A percentile compares a stretch with the other conserved stretches of the same genome.
Conservation (phyloP, 2,797 vertebrate species). For the Miichthys miiuy region DNA sequence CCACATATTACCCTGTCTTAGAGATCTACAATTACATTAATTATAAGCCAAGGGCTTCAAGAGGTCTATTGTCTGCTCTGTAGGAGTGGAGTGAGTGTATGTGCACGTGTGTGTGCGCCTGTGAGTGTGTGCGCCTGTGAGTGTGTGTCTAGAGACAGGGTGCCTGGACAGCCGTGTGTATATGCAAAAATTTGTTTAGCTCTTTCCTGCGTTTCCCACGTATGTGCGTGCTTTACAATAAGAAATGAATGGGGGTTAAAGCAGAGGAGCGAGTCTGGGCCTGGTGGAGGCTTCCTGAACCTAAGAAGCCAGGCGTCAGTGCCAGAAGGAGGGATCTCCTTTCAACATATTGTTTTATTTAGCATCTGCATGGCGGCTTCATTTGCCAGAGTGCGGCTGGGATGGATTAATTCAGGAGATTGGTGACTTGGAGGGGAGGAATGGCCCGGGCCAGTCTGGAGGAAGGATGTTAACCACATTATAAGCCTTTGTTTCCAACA, state of each 20-base stretch:
- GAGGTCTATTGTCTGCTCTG: constrained; percentile 70
- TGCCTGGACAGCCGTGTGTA: constrained; percentile 15
- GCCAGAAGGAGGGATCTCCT: constrained; percentile 71
- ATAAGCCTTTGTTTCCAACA: constrained; percentile 78
- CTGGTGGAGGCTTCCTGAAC: constrained; percentile 65
- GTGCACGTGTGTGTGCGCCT: constrained; percentile 1
- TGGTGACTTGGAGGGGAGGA: constrained; percentile 65
- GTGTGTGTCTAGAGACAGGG: constrained; percentile 6
- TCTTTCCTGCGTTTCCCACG: constrained; percentile 5
- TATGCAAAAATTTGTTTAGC: constrained; percentile 24
- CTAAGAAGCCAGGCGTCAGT: constrained; percentile 62
- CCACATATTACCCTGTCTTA: constrained; percentile 75
- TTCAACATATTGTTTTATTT: constrained; percentile 85
- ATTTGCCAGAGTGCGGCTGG: constrained; percentile 75
- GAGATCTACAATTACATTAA: constrained; percentile 81
- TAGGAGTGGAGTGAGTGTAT: constrained; percentile 29
- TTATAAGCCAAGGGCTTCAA: constrained; percentile 71
- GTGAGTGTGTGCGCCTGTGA: neutral
- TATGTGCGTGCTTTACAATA: constrained; percentile 36
- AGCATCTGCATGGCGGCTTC: constrained; percentile 70
- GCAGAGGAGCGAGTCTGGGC: constrained; percentile 52
- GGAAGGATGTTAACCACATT: constrained; percentile 77
- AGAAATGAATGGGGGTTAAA: constrained; percentile 24
- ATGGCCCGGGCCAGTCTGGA: constrained; percentile 44
- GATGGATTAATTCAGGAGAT: constrained; percentile 72